A percentile compares a stretch with the other conserved stretches of the same genome.
These are phyloP conservation scores for Danionella dracula DNA, from an alignment of 2,797 vertebrate genomes.

Conservation along the genomic window DNA sequence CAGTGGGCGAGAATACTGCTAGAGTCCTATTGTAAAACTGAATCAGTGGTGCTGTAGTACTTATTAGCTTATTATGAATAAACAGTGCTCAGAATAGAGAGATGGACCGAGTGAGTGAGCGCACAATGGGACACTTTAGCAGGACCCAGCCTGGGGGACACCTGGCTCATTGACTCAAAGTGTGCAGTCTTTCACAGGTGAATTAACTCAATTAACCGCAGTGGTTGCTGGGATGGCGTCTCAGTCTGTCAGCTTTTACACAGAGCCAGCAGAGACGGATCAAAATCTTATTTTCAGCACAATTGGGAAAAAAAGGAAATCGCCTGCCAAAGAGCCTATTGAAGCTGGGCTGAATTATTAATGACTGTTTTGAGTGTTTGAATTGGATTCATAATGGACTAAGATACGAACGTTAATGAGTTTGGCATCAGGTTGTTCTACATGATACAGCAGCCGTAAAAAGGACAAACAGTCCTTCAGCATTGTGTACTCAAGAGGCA, in stretches of 20 bases:
- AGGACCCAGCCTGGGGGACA: conserved; percentile 43
- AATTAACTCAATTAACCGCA: conserved; percentile 54
- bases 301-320: conserved; percentile 19
- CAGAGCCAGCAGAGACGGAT: conserved; percentile 25
- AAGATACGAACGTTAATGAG: conserved; percentile 53
- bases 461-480: conserved; percentile 20
- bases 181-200: conserved; percentile 55
- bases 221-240: conserved; percentile 34
- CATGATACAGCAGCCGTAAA: conserved; percentile 44
- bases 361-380: conserved; percentile 33
- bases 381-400: conserved; percentile 38
- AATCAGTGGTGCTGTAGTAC: conserved; percentile 13
- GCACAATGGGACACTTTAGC: conserved; percentile 6
- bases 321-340: neutral
- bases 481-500: neutral
- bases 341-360: conserved; percentile 45
- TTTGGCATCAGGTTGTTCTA: conserved; percentile 42
- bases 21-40: neutral
- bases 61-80: conserved; percentile 43
- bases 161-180: conserved; percentile 53
- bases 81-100: neutral
- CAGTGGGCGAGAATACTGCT: neutral
- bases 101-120: conserved; percentile 2
- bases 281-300: conserved; percentile 40
- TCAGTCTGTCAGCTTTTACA: conserved; percentile 36